phyloP scores from a whole-genome alignment of 2,113 vertebrate species.

The Diphyllodes magnificus region DNA sequence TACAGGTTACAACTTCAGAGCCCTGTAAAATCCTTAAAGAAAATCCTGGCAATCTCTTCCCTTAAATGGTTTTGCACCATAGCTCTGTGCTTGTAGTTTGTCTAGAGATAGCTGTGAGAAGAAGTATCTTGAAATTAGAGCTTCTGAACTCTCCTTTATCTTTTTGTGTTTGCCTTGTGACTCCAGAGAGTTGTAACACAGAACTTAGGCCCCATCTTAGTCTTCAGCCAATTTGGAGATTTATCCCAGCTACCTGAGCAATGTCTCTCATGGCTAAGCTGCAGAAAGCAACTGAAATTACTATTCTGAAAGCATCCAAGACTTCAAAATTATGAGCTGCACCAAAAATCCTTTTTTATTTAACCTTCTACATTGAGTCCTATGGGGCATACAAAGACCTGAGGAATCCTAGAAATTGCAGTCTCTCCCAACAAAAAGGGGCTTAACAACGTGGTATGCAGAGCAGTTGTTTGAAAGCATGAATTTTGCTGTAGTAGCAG shows the following conservation, averaged over 20 bases:
- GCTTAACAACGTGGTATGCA: background rate
- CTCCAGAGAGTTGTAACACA: background rate
- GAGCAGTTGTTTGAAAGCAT: background rate
- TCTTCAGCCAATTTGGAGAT: background rate
- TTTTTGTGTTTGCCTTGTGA: background rate
- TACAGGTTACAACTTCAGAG: background rate
- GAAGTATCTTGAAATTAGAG: background rate
- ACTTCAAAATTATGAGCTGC: background rate
- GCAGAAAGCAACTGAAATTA: background rate
- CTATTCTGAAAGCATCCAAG: background rate
- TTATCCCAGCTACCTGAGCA: background rate
- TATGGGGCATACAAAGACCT: background rate
- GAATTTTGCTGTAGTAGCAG: background rate
- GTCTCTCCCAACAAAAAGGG: background rate
- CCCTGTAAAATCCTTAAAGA: background rate
- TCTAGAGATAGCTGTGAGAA: background rate
- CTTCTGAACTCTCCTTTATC: background rate
- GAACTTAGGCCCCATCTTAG: background rate
- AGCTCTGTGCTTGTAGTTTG: background rate
- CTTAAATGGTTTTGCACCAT: background rate
- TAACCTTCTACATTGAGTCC: background rate
- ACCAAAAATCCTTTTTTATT: background rate
- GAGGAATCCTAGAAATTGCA: background rate
- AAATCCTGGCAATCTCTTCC: background rate
- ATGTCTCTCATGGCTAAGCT: background rate